Evolutionary conservation across 2,888 invertebrate genomes (phyloP), one percentile per base, ranked within the genome.

Genomic region (Rhagophthalmus giganteus): DNA sequence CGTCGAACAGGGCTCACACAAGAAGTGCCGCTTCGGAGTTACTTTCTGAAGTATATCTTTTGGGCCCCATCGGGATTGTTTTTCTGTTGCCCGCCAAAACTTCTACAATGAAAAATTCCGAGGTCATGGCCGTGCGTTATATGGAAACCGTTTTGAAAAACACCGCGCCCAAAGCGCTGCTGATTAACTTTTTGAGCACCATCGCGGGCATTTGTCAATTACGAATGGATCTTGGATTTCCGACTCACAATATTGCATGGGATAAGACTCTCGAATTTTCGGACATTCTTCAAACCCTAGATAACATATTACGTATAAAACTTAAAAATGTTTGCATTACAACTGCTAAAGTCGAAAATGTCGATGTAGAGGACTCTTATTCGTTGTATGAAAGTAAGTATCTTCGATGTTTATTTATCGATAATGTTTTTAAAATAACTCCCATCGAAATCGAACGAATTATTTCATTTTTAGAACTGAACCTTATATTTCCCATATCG

Each of bases 401-500:
- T n/a, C n/a, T n/a, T n/a, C n/a, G n/a, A n/a, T n/a, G n/a, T n/a
- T n/a, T n/a, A n/a, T n/a, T n/a, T n/a, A n/a, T n/a, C n/a, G n/a
- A n/a, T n/a, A n/a, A n/a, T n/a, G n/a, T n/a, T n/a, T n/a, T n/a
- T n/a, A n/a, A n/a, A n/a, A n/a, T n/a, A n/a, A n/a, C n/a, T n/a
- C n/a, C n/a, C n/a, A n/a, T n/a, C n/a, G n/a, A n/a, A n/a, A n/a
- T n/a, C n/a, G n/a, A n/a, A n/a, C n/a, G n/a, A n/a, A n/a, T n/a
- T n/a, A n/a, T n/a, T n/a, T n/a, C n/a, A 34, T 49, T 62, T 64
- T 7, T 32, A 74, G 74, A 74, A 55, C 51, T 74, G 14, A 60
- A 59, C 4, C 60, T 68, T 26, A 59, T 74, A 44, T 47, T 74
- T 3, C 74, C 74, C 24, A 54, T 53, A 8, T 62, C 69, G 3